Percentiles rank a stretch among this genome's conserved stretches.
phyloP scores from a whole-genome alignment of 2,888 invertebrate species.

The Diloba caeruleocephala region DNA sequence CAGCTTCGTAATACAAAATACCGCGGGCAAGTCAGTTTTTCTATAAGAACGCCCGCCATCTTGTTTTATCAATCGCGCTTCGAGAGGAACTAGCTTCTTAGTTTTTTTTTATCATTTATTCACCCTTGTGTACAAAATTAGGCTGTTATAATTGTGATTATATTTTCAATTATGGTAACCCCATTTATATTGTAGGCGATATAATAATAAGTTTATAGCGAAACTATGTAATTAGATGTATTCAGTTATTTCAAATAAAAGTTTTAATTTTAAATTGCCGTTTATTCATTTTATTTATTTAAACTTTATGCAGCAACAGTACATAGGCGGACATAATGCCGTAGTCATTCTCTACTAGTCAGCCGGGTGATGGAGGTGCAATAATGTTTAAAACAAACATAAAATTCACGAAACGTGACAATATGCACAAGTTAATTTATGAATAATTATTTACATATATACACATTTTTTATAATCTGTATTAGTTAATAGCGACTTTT shows the following conservation, averaged over 20 bases:
- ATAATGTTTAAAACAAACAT: no score
- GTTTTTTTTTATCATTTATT: constrained; percentile 30
- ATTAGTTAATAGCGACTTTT: no score
- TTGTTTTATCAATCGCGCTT: constrained; percentile 6
- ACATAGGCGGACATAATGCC: no score
- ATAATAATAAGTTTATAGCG: constrained; percentile 43
- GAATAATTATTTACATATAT: no score
- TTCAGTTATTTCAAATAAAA: constrained; percentile 60
- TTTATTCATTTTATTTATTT: constrained; percentile 10
- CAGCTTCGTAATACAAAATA: no score
- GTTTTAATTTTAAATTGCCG: constrained; percentile 34
- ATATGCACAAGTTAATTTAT: no score
- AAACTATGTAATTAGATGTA: constrained; percentile 50
- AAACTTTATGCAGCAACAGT: no score
- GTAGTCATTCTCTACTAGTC: no score
- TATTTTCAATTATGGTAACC: constrained; percentile 44
- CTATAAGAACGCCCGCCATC: constrained; percentile 28
- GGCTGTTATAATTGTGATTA: constrained; percentile 61
- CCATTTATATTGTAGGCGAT: constrained; percentile 50
- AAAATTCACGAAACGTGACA: no score
- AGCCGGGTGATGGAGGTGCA: no score
- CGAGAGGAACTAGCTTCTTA: constrained; percentile 36
- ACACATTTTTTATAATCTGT: no score
- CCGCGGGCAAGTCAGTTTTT: no score
- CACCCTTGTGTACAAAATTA: constrained; percentile 55